Evolutionary conservation across 2,113 vertebrate species (phyloP), one percentile per base, ranked within the genome.

Genomic region (Prunella fulvescens): DNA sequence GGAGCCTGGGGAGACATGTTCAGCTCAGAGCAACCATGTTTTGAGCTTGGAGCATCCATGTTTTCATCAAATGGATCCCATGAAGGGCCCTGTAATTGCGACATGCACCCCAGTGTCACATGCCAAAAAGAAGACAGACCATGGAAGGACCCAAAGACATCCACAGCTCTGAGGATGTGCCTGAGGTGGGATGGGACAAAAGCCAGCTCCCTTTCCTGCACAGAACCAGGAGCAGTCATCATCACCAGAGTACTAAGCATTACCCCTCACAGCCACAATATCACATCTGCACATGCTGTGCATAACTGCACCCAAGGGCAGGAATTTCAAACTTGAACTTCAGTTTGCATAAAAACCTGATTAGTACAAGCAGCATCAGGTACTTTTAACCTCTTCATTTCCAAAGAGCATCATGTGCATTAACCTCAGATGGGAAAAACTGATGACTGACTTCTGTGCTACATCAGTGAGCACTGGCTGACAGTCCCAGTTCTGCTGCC

Each of bases 241-340:
- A 22, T 11, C 29, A 14, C 62, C 3, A 15, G 9, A 22, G 83
- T 35, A 54, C 0, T 8, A 35, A 80, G 37, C 0, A 0, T 12
- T 20, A 50, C 15, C 48, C 29, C 76, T 61, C 73, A 64, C 6
- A 77, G 48, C 19, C 42, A 25, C 7, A 24, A 40, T 0, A 5
- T 14, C 76, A 26, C 57, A 42, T 12, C 39, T 33, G 19, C 31
- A 44, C 1, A 1, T 3, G 10, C 29, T 7, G 2, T 2, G 12
- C 19, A 28, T 45, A 61, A 62, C 24, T 6, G 6, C 74, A 45
- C 13, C 24, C 45, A 48, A 14, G 22, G 0, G 15, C 31, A 77
- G 64, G 72, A 48, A 69, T 77, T 47, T 70, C 60, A 84, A 65
- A 47, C 51, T 26, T n/a, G 42, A 72, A 65, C 62, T 69, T 58